Evolutionary conservation across 2,797 vertebrate genomes (phyloP).

Genomic region (Erpetoichthys calabaricus): DNA sequence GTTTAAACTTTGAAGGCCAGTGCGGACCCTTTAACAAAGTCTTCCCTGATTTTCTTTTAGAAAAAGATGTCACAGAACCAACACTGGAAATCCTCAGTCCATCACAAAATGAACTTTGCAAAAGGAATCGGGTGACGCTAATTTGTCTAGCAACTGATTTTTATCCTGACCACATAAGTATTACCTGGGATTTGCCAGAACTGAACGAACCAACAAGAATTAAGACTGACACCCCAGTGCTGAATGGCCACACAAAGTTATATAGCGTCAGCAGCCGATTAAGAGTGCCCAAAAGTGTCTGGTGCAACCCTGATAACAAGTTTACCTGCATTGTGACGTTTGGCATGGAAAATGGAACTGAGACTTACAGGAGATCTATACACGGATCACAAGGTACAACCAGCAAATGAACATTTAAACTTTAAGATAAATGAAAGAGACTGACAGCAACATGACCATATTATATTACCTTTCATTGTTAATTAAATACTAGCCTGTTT

Average conservation of each 20-base stretch:
- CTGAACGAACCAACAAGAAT: rapidly evolving
- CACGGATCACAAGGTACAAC: too few species aligned
- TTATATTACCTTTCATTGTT: too few species aligned
- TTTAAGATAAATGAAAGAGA: too few species aligned
- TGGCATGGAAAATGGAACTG: rapidly evolving
- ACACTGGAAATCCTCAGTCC: slow-evolving; percentile 18
- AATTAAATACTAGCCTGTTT: too few species aligned
- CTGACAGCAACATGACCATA: too few species aligned
- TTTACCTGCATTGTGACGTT: slow-evolving; percentile 25
- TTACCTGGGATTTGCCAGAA: slow-evolving; percentile 11
- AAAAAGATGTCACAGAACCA: slow-evolving; percentile 3
- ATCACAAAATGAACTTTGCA: slow-evolving; percentile 10
- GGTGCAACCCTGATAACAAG: rapidly evolving
- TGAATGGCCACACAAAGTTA: rapidly evolving
- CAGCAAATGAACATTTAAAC: too few species aligned
- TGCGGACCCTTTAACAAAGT: background rate
- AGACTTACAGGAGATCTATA: background rate
- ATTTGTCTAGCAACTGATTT: slow-evolving; percentile 33
- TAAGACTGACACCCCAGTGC: slow-evolving; percentile 29
- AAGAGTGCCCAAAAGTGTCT: slow-evolving; percentile 10
- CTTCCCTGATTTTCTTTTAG: background rate
- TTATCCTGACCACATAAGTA: slow-evolving; percentile 43
- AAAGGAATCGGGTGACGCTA: slow-evolving; percentile 25
- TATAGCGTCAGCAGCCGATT: slow-evolving; percentile 45
- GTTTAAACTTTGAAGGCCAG: too few species aligned